phyloP scores from a whole-genome alignment of 2,113 vertebrate genomes.

The Syrmaticus mikado region DNA sequence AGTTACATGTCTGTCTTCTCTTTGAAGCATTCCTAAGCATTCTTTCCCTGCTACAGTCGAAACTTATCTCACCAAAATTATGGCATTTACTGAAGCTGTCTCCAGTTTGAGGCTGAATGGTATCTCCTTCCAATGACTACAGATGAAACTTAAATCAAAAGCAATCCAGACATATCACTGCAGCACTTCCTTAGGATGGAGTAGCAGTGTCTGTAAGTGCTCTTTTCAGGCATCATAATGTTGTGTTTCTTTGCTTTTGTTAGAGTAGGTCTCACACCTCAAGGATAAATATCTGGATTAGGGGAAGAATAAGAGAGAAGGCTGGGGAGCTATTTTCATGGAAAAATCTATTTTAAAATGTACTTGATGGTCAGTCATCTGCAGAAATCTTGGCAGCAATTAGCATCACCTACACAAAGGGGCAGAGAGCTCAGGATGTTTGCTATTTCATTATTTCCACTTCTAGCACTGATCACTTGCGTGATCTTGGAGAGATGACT shows the following conservation, averaged over 20 bases:
- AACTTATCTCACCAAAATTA: not conserved
- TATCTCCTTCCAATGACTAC: not conserved
- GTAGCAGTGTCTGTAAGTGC: not conserved
- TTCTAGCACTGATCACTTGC: not conserved
- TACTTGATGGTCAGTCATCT: not conserved
- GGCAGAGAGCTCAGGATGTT: not conserved
- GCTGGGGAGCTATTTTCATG: not conserved
- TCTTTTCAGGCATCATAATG: rapidly evolving
- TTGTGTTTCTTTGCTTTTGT: not conserved
- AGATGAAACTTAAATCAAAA: not conserved
- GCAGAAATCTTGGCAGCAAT: not conserved
- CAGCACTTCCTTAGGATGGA: not conserved
- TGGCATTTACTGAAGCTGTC: not conserved
- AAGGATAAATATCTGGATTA: not conserved
- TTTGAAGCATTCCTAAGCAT: not conserved
- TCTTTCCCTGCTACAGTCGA: not conserved
- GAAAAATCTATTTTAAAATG: not conserved
- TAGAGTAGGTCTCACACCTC: not conserved
- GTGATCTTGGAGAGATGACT: not conserved
- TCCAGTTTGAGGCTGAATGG: not conserved
- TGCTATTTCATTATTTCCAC: not conserved
- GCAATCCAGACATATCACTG: not conserved
- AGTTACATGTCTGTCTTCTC: not conserved
- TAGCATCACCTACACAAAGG: not conserved
- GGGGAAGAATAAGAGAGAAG: not conserved